phyloP scores from a whole-genome alignment of 1,140 invertebrate genomes.

The Drosophila teissieri region DNA sequence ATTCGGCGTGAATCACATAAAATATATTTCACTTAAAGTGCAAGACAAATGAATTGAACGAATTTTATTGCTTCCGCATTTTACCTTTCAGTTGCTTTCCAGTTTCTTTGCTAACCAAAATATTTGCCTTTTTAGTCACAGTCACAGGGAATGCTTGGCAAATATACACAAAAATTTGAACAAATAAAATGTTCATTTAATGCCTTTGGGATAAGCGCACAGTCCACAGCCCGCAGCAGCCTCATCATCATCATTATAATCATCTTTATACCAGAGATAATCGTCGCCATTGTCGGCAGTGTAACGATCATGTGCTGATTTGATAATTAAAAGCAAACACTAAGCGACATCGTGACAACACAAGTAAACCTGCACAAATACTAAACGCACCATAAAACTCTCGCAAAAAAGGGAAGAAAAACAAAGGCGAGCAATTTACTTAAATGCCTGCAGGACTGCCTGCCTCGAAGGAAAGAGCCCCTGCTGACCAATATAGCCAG shows the following conservation, averaged over 20 bases:
- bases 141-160: constrained; percentile 39
- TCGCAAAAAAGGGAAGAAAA: constrained; percentile 18
- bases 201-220: constrained; percentile 40
- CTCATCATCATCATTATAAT: constrained; percentile 17
- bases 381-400: constrained; percentile 64
- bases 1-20: constrained; percentile 18
- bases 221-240: constrained; percentile 1
- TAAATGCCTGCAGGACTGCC: constrained; percentile 21
- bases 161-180: constrained; percentile 47
- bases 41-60: constrained; percentile 5
- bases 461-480: constrained; percentile 11
- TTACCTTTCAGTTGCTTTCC: constrained; percentile 1
- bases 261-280: constrained; percentile 39
- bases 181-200: constrained; percentile 63
- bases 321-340: constrained; percentile 81
- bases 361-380: constrained; percentile 47
- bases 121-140: constrained; percentile 32
- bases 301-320: constrained; percentile 80
- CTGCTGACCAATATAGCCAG: constrained; percentile 66
- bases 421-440: constrained; percentile 28
- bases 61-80: constrained; percentile 8
- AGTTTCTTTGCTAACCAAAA: constrained; percentile 36
- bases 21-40: neutral
- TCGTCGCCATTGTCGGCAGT: constrained; percentile 56
- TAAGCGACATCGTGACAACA: constrained; percentile 56